These are phyloP conservation scores for Hucho hucho DNA, from an alignment of 2,113 vertebrate genomes.

Conservation along the genomic window DNA sequence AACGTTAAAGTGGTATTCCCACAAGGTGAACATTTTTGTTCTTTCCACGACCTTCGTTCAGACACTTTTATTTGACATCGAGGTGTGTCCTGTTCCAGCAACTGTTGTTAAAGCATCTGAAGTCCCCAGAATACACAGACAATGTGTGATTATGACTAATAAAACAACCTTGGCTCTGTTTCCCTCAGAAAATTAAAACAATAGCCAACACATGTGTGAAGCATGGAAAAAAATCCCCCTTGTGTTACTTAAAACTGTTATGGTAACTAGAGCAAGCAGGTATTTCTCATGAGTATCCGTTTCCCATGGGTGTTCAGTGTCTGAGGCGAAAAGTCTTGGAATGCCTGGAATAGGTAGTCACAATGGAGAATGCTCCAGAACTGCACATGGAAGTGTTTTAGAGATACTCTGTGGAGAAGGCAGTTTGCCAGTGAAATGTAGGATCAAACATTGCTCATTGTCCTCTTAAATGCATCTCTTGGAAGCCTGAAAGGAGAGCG, in stretches of 20 bases:
- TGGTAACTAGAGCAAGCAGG: conserved; percentile 39
- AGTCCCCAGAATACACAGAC: conserved; percentile 35
- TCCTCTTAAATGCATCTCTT: conserved; percentile 66
- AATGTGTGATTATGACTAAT: conserved; percentile 56
- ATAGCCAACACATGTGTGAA: conserved; percentile 48
- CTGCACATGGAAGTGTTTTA: conserved; percentile 69
- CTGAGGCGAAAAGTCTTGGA: conserved; percentile 49
- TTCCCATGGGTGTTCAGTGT: conserved; percentile 64
- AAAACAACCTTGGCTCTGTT: conserved; percentile 49
- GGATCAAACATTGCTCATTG: conserved; percentile 65
- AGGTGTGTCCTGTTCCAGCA: conserved; percentile 46
- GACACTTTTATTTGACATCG: conserved; percentile 65
- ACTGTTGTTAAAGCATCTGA: conserved; percentile 48
- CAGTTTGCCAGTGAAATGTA: conserved; percentile 23
- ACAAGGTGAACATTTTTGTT: conserved; percentile 61
- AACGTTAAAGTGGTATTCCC: conserved; percentile 15
- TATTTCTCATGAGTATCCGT: conserved; percentile 69
- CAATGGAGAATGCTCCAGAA: conserved; percentile 43
- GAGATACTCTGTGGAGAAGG: conserved; percentile 23
- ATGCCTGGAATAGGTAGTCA: conserved; percentile 51
- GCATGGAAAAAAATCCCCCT: conserved; percentile 59
- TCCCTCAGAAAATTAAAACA: conserved; percentile 45
- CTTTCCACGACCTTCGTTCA: conserved; percentile 49
- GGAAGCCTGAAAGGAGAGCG: conserved; percentile 58
- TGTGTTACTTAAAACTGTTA: conserved; percentile 61